Base-by-base conservation (phyloP, 2,797 vertebrate species). In the Adelosebastes latens region DNA sequence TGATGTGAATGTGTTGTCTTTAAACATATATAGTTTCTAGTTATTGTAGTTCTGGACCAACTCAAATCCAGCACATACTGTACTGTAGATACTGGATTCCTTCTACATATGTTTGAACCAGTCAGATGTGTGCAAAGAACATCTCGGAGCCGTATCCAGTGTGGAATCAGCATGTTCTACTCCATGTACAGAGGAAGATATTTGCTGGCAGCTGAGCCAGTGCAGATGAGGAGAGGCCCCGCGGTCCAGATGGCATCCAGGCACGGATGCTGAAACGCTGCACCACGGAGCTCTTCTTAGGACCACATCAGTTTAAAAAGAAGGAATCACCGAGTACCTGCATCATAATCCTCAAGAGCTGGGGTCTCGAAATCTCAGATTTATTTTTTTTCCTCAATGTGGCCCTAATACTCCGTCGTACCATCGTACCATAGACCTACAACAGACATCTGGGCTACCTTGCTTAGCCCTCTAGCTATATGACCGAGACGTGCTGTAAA, bases 151-250 rank as follows among this genome's bases (percentile, higher is more conserved):
- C n/a, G 39, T 39, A 9, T 58, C 27, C 24, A 24, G 25, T 25
- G 18, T 59, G 20, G 52, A 73, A 20, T n/a, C 36, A 29, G 7
- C 7, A 46, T 9, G 24, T 27, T 6, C 27, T 71, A 27, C 24
- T 60, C 29, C 10, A 20, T 22, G 49, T 16, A 27, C 56, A 61
- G n/a, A 27, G 20, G 7, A 32, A 46, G n/a, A 46, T 72, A 66
- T 82, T 65, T 52, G n/a, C 36, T 70, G 60, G 60, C 66, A 79
- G 66, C 20, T 59, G 53, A 55, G 60, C 71, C n/a, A 31, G 16
- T 62, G 32, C 34, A 77, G 42, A 61, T 53, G 14, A 31, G 29
- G 20, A 65, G 39, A 75, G 49, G 24, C 22, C 31, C 34, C 1
- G 12, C 24, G 24, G 18, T 16, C 60, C 42, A 80, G 49, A 64